Conservation (phyloP, 2,113 vertebrate genomes). For the Erythrolamprus reginae region DNA sequence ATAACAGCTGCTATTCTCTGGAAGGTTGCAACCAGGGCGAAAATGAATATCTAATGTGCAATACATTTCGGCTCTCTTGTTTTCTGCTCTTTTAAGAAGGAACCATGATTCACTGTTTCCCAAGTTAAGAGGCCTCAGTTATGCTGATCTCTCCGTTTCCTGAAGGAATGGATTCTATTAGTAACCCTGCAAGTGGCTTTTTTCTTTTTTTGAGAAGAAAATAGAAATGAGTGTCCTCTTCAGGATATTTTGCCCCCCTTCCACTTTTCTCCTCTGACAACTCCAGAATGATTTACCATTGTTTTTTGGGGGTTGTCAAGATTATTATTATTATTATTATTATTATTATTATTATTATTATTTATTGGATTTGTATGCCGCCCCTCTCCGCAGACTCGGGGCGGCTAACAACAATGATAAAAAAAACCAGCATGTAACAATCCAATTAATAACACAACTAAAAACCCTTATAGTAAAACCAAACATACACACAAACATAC, state of each 20-base stretch:
- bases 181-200: background rate
- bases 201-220: background rate
- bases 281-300: background rate
- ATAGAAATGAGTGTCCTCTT: background rate
- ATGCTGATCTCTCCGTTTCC: background rate
- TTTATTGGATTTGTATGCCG: too few species aligned
- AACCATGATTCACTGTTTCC: background rate
- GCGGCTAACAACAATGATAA: too few species aligned
- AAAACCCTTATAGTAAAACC: too few species aligned
- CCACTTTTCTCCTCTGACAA: too few species aligned
- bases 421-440: too few species aligned
- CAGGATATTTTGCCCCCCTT: background rate
- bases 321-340: too few species aligned
- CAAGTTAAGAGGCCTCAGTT: background rate
- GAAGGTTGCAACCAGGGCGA: background rate
- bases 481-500: too few species aligned
- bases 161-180: background rate
- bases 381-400: too few species aligned
- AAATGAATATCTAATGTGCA: background rate
- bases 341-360: too few species aligned
- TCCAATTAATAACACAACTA: too few species aligned
- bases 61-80: background rate
- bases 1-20: background rate
- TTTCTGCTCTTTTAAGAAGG: background rate
- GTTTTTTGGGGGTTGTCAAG: background rate